Conservation (phyloP, 2,888 invertebrate genomes). For the Flabesymbios commensalis region DNA sequence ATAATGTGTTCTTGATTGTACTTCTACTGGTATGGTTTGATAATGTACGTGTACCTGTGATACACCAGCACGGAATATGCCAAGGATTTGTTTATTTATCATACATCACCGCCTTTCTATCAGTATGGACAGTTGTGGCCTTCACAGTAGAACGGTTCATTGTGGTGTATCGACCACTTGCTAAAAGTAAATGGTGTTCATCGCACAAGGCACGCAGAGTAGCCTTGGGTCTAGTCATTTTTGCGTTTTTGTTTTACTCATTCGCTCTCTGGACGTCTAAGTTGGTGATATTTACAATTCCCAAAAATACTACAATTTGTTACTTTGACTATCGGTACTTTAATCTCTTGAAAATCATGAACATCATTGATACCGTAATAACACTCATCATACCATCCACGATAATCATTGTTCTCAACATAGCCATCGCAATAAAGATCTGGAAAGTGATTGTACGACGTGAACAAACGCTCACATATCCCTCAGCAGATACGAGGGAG, state of each 20-base stretch:
- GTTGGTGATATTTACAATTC: not conserved
- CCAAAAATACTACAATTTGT: conserved; percentile 1
- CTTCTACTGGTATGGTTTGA: conserved; percentile 21
- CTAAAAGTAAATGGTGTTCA: conserved; percentile 14
- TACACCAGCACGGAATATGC: conserved; percentile 18
- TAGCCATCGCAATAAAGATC: conserved; percentile 21
- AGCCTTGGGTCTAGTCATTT: conserved; percentile 4
- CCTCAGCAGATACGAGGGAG: too few species aligned
- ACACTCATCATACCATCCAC: conserved; percentile 25
- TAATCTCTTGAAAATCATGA: conserved; percentile 8
- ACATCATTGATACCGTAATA: conserved; percentile 19
- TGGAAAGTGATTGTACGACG: conserved; percentile 16
- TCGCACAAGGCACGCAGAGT: conserved; percentile 7
- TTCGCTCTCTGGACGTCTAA: conserved; percentile 18
- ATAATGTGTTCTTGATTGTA: conserved; percentile 20
- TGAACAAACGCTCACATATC: too few species aligned
- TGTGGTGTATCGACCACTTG: conserved; percentile 24
- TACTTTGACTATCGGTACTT: conserved; percentile 4
- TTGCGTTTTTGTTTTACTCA: conserved; percentile 16
- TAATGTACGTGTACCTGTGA: conserved; percentile 9
- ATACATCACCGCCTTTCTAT: conserved; percentile 23
- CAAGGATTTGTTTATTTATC: conserved; percentile 19
- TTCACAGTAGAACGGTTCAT: conserved; percentile 29
- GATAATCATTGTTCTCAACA: conserved; percentile 21
- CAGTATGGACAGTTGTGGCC: conserved; percentile 26